Evolutionary conservation across 1,140 invertebrate species (phyloP).

Genomic region (Penaeus chinensis): DNA sequence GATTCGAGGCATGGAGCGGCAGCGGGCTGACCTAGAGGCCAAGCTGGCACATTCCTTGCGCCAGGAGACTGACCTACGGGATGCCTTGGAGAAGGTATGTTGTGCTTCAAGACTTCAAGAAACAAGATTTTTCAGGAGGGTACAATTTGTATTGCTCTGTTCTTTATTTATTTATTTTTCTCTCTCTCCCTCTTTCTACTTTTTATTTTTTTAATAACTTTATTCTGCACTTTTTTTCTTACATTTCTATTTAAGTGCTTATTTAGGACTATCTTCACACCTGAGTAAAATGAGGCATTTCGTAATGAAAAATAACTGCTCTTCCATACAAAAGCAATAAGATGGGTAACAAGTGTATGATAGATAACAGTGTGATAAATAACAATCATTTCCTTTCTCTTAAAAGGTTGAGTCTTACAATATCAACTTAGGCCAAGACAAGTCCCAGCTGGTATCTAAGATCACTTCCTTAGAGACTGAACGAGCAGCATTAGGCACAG

Average conservation of each 20-base stretch:
- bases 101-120: neutral
- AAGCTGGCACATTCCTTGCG: slow-evolving; percentile 55
- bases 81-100: slow-evolving; percentile 61
- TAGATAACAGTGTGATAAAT: neutral
- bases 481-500: slow-evolving; percentile 57
- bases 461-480: slow-evolving; percentile 59
- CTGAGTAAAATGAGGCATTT: neutral
- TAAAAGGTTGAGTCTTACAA: slow-evolving; percentile 61
- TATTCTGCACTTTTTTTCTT: too few species aligned
- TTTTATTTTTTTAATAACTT: too few species aligned
- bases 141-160: neutral
- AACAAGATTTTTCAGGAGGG: neutral
- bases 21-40: slow-evolving; percentile 59
- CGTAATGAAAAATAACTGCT: too few species aligned
- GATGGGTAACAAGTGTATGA: neutral
- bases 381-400: neutral
- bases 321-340: too few species aligned
- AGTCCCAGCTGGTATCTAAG: slow-evolving; percentile 55
- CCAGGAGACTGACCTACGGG: slow-evolving; percentile 61
- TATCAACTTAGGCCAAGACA: slow-evolving; percentile 60
- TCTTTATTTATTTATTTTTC: neutral
- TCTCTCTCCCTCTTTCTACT: too few species aligned
- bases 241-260: too few species aligned
- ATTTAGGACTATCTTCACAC: too few species aligned
- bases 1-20: slow-evolving; percentile 56